Conservation (phyloP, 2,888 invertebrate species). For the Synergus laeviventris region DNA sequence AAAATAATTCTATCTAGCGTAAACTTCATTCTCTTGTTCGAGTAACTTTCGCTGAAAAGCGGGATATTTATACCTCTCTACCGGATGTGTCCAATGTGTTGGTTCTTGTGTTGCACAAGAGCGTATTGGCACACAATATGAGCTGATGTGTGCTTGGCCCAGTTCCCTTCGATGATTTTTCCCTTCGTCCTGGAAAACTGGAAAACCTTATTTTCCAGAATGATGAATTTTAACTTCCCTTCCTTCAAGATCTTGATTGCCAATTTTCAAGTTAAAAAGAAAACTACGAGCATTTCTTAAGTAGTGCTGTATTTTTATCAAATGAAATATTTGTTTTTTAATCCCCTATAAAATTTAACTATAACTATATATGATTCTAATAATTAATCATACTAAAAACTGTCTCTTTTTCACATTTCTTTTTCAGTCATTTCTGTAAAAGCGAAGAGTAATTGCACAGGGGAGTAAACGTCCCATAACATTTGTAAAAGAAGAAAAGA, state of each 20-base stretch:
- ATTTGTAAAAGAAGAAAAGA: not conserved
- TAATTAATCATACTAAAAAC: too few relatives aligned
- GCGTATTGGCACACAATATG: constrained; percentile 23
- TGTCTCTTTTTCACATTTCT: not conserved
- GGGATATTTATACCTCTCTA: constrained; percentile 19
- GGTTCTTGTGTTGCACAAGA: not conserved
- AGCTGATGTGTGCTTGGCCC: constrained; percentile 1
- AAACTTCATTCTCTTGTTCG: not conserved
- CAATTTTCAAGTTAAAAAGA: not conserved
- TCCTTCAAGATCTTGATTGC: not conserved
- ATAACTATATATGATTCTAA: too few relatives aligned
- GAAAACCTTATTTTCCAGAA: constrained; percentile 34
- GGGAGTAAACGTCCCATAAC: not conserved
- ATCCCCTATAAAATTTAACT: too few relatives aligned
- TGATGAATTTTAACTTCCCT: not conserved
- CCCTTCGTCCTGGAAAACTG: not conserved
- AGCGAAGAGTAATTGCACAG: constrained; percentile 9
- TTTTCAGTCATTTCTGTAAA: not conserved
- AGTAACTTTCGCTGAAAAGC: not conserved
- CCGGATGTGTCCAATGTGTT: constrained; percentile 1
- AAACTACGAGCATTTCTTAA: not conserved
- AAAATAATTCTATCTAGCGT: not conserved
- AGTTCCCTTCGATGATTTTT: constrained; percentile 15
- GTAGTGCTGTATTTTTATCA: not conserved
- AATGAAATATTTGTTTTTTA: too few relatives aligned